Conservation (phyloP, 1,140 invertebrate genomes). For the Myzus persicae region DNA sequence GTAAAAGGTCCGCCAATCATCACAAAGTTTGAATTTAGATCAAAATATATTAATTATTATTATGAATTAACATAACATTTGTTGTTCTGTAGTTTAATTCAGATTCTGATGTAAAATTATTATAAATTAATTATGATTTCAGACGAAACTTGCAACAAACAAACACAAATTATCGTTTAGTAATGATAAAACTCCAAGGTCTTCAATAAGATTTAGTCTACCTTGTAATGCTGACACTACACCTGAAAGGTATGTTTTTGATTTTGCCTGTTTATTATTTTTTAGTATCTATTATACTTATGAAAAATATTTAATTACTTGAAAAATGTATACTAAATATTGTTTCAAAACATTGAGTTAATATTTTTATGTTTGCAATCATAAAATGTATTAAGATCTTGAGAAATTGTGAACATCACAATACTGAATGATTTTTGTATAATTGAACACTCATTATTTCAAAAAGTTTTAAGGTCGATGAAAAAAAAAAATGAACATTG, state of each 20-base stretch:
- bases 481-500: no score
- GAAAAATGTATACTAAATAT: no score
- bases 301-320: no score
- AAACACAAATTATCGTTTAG: not conserved
- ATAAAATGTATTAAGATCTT: no score
- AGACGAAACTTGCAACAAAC: constrained; percentile 3
- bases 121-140: not conserved
- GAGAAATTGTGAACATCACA: no score
- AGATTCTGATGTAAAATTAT: not conserved
- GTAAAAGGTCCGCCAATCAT: not conserved
- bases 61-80: not conserved
- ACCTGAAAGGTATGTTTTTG: not conserved
- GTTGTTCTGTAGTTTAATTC: not conserved
- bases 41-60: not conserved
- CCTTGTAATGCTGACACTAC: not conserved
- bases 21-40: not conserved
- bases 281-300: not conserved
- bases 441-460: no score
- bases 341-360: no score
- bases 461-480: no score
- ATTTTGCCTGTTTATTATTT: not conserved
- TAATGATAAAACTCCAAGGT: not conserved
- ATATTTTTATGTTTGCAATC: no score
- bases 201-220: constrained; percentile 42
- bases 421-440: no score